Evolutionary conservation across 2,797 vertebrate genomes (phyloP), one percentile per base, ranked within the genome.

Genomic region (Bradypodion pumilum): DNA sequence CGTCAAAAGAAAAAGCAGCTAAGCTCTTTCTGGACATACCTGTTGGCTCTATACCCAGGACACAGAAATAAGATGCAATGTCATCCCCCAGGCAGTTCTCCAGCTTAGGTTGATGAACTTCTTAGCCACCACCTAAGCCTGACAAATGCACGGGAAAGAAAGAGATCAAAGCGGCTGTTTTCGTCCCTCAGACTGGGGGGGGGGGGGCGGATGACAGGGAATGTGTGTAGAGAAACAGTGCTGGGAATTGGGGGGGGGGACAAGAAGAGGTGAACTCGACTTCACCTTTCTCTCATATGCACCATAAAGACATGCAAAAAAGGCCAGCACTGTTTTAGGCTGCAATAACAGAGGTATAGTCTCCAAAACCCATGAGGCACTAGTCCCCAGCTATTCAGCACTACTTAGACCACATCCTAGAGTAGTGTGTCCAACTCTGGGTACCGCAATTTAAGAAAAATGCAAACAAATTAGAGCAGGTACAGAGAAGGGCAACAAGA

Each of bases 61-160:
- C 83, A 29, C 46, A 81, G 68, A 81, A 86, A 70, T 8, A 42
- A 92, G 85, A 91, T 92, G 92, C 94, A 93, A 78, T 60, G 90
- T 92, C 94, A 93, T 87, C 4, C 35, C 59, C 13, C 5, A 72
- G 73, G 56, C 32, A 49, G 70, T 9, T 62, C 68, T 49, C 60
- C 8, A 76, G 81, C 76, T 56, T 29, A 49, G 27, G 40, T 80
- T 16, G 21, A 77, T 65, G 65, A 70, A 87, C 78, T 80, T 44
- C 83, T 46, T 1, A 49, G 37, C 19, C 8, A 27, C 9, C 25
- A 37, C 42, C 16, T 77, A 29, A 79, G 5, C 76, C 19, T 29
- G 72, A 80, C 9, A 25, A 80, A 80, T 35, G 29, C 32, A 42
- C 4, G 32, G 16, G 32, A 16, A 21, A 62, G 23, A 8, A 29